A percentile compares a stretch with the other conserved stretches of the same genome.
phyloP scores from a whole-genome alignment of 2,113 vertebrate genomes.

The Monopterus albus region DNA sequence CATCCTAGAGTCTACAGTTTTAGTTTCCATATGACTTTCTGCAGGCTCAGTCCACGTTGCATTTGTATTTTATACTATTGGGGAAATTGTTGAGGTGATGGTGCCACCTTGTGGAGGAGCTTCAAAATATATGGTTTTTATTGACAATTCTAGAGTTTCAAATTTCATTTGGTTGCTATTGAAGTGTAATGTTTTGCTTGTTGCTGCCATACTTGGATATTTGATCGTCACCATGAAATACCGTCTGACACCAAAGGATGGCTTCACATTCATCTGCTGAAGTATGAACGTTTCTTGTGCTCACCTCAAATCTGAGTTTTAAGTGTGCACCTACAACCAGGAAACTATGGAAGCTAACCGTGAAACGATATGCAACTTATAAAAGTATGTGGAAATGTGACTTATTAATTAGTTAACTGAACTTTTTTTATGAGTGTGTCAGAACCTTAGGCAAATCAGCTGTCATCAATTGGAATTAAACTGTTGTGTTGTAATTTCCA shows the following conservation, averaged over 20 bases:
- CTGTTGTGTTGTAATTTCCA: no score
- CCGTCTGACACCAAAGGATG: no score
- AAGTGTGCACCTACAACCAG: neutral
- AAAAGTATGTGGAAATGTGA: no score
- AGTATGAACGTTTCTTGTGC: neutral
- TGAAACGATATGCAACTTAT: no score
- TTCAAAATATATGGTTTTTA: neutral
- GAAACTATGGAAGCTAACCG: no score
- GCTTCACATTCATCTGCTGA: neutral
- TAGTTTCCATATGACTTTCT: neutral
- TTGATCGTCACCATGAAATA: no score
- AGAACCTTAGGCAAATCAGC: no score
- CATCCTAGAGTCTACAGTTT: neutral
- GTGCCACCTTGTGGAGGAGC: conserved; percentile 44
- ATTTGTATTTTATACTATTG: neutral
- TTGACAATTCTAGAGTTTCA: neutral
- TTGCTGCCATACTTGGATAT: no score
- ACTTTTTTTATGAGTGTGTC: no score
- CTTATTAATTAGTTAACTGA: no score
- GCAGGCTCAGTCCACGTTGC: neutral
- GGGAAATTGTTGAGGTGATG: conserved; percentile 3
- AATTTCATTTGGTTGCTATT: neutral
- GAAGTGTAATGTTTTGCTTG: no score
- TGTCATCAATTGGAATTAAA: no score
- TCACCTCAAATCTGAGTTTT: neutral